phyloP scores from a whole-genome alignment of 1,140 invertebrate species.

The Stratiolaelaps scimitus region DNA sequence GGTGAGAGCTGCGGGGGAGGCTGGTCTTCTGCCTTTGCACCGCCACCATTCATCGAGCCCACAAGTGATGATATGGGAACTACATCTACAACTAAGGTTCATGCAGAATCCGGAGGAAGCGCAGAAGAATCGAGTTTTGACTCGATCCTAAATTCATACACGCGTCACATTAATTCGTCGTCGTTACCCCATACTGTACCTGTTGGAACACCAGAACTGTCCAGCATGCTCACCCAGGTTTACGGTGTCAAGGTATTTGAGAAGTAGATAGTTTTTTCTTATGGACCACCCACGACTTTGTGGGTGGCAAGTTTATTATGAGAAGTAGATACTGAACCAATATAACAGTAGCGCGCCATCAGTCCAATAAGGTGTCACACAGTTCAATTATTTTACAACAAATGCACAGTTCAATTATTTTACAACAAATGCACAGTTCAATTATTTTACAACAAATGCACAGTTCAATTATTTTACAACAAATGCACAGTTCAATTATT shows the following conservation, averaged over 20 bases:
- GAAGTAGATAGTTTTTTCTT: not conserved
- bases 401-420: no score
- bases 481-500: no score
- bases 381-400: no score
- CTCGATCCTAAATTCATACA: constrained; percentile 12
- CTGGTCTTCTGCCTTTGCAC: not conserved
- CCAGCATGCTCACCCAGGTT: not conserved
- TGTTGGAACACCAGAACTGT: constrained; percentile 14
- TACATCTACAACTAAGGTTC: not conserved
- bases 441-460: no score
- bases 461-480: no score
- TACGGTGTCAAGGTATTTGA: not conserved
- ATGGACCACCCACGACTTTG: no score
- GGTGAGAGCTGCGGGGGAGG: not conserved
- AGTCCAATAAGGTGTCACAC: no score
- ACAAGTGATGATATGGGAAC: not conserved
- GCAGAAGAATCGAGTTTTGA: constrained; percentile 13
- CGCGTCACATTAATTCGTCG: not conserved
- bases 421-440: no score
- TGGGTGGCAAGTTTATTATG: no score
- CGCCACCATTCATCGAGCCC: not conserved
- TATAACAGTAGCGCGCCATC: not conserved
- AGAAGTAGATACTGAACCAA: not conserved
- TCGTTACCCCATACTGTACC: not conserved
- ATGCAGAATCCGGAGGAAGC: not conserved